Conservation (phyloP, 2,113 vertebrate species). For the Nyctereutes procyonoides region DNA sequence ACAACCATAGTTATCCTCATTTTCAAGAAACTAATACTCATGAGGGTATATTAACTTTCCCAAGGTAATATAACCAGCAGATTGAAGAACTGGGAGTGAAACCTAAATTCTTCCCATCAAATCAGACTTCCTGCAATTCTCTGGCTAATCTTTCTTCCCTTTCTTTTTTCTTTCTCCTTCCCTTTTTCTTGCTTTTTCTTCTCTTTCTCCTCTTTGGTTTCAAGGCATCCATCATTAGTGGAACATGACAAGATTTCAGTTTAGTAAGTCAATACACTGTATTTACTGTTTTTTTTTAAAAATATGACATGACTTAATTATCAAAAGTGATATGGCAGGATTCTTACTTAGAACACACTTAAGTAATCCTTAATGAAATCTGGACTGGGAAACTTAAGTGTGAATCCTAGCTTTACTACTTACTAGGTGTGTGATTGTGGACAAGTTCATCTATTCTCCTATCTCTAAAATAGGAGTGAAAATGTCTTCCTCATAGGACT, state of each 20-base stretch:
- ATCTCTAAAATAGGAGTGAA: neutral
- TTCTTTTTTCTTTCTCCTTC: neutral
- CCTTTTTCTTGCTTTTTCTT: neutral
- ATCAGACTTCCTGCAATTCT: neutral
- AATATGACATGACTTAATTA: neutral
- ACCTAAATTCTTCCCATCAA: neutral
- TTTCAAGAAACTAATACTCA: neutral
- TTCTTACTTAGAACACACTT: neutral
- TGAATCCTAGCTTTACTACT: neutral
- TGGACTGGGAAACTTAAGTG: neutral
- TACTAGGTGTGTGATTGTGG: neutral
- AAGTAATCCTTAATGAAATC: neutral
- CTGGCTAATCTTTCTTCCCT: neutral
- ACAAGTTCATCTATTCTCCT: neutral
- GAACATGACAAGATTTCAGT: neutral
- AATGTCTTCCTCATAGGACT: neutral
- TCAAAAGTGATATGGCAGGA: slow-evolving; percentile 1
- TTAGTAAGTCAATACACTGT: slow-evolving; percentile 12
- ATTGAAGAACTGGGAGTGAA: neutral
- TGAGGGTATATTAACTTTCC: neutral
- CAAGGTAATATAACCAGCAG: neutral
- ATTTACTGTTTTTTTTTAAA: neutral
- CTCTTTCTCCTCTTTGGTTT: neutral
- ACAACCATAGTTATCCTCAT: neutral
- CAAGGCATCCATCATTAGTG: neutral